Conservation (phyloP, 2,113 vertebrate genomes). For the Mustela lutreola region DNA sequence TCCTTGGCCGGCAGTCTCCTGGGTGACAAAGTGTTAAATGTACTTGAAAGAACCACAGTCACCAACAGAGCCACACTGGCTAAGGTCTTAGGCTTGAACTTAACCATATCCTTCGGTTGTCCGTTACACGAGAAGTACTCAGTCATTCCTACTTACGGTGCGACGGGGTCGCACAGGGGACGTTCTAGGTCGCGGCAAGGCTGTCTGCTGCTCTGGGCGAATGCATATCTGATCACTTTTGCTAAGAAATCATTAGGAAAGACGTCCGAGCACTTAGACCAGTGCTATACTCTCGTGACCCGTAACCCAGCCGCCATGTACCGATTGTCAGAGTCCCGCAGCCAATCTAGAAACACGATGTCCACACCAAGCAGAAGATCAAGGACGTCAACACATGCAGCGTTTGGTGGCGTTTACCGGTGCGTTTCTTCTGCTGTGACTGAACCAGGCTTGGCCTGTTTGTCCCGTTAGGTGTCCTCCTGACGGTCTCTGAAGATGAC, state of each 20-base stretch:
- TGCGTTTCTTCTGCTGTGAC: fast-evolving
- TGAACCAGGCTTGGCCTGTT: fast-evolving
- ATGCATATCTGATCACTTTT: background rate
- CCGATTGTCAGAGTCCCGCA: background rate
- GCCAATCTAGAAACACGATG: background rate
- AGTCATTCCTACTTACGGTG: background rate
- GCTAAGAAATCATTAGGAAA: background rate
- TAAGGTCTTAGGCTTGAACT: background rate
- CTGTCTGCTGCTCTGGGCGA: background rate
- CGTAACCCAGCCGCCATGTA: fast-evolving
- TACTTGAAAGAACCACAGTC: background rate
- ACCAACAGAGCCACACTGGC: too few species aligned
- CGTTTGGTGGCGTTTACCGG: fast-evolving
- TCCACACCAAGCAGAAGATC: background rate
- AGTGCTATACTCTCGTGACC: background rate
- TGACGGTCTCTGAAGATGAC: too few species aligned
- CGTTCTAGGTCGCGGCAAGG: background rate
- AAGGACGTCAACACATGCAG: fast-evolving
- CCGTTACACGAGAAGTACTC: background rate
- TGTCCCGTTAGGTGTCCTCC: too few species aligned
- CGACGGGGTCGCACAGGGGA: background rate
- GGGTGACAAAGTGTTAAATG: fast-evolving
- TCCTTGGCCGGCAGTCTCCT: fast-evolving
- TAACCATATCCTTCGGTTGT: background rate
- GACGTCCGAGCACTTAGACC: background rate